Evolutionary conservation across 2,888 invertebrate species (phyloP).

Genomic region (Crematogaster levior): DNA sequence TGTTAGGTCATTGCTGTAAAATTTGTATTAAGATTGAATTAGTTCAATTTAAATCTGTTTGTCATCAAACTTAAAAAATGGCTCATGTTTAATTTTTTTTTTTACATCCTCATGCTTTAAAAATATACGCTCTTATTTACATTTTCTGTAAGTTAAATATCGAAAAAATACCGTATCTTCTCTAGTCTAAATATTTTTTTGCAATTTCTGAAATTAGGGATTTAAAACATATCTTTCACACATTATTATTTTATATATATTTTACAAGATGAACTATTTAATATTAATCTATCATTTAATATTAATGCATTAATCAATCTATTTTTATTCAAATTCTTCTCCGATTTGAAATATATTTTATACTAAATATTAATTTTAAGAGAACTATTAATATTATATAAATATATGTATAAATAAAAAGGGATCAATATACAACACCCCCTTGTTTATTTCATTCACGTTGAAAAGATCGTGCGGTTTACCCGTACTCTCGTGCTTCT

Average conservation of each 20-base stretch:
- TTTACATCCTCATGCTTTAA: no score
- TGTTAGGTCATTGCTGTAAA: neutral
- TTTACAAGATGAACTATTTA: no score
- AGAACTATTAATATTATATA: neutral
- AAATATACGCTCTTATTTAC: no score
- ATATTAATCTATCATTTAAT: no score
- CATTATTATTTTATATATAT: no score
- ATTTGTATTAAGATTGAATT: neutral
- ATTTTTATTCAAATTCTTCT: neutral
- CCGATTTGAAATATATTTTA: neutral
- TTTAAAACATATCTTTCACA: no score
- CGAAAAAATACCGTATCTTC: neutral
- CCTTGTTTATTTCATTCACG: neutral
- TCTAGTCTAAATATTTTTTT: neutral
- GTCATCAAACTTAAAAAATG: no score
- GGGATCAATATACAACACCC: neutral
- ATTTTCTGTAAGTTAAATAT: neutral
- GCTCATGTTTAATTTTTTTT: no score
- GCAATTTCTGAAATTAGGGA: neutral
- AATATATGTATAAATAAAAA: neutral
- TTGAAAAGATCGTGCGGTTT: constrained; percentile 62
- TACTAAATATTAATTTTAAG: neutral
- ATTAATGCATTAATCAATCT: no score
- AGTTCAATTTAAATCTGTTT: neutral
- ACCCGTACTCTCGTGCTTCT: constrained; percentile 76